phyloP scores from a whole-genome alignment of 2,797 vertebrate genomes.

The Bradypodion pumilum region DNA sequence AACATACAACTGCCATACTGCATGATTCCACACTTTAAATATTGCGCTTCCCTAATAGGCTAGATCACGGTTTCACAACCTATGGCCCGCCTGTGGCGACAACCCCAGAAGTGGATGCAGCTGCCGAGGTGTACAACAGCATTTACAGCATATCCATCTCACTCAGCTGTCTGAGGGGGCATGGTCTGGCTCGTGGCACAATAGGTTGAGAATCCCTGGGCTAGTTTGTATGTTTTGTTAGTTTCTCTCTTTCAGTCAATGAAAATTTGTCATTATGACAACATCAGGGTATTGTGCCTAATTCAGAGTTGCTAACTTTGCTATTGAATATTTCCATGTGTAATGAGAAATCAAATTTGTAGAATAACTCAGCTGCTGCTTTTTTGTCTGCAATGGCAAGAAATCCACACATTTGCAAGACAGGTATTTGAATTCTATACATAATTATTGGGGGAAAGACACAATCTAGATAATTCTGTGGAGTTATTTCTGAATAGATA shows the following conservation, averaged over 20 bases:
- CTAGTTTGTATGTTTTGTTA: neutral
- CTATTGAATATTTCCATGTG: constrained; percentile 12
- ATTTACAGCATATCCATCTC: no score
- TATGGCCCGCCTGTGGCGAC: no score
- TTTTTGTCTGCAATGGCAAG: neutral
- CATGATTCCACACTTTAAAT: no score
- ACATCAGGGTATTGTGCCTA: constrained; percentile 18
- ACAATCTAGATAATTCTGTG: neutral
- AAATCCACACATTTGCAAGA: neutral
- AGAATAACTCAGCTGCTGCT: neutral
- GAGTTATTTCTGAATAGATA: neutral
- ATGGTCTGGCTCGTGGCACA: no score
- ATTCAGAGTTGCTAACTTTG: constrained; percentile 24
- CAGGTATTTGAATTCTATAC: neutral
- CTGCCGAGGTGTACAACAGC: no score
- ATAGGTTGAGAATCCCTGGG: no score
- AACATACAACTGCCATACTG: neutral
- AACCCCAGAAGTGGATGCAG: no score
- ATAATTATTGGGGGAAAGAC: neutral
- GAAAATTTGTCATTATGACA: neutral
- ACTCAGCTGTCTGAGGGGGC: no score
- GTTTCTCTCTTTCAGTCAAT: neutral
- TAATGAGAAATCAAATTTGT: neutral
- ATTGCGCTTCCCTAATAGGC: no score
- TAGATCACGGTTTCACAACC: no score